Percentiles rank a stretch among this genome's conserved stretches.
phyloP scores from a whole-genome alignment of 2,113 vertebrate genomes.

The Psammodynastes pulverulentus region DNA sequence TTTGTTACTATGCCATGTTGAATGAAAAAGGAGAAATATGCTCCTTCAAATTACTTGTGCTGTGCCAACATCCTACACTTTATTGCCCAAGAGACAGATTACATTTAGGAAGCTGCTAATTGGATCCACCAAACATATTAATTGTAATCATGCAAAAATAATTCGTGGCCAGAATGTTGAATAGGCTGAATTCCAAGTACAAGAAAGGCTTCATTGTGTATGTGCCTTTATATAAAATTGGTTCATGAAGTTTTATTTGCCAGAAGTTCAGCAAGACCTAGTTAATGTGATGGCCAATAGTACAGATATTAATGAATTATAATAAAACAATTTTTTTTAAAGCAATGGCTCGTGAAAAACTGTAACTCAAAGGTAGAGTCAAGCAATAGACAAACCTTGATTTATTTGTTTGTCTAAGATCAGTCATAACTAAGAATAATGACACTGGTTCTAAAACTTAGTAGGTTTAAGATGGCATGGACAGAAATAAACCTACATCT shows the following conservation, averaged over 20 bases:
- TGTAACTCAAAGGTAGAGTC: conserved; percentile 3
- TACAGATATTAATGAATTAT: conserved; percentile 15
- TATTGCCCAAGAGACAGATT: conserved; percentile 1
- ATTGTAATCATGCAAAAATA: conserved; percentile 1
- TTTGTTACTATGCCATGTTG: not conserved
- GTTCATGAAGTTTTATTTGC: not conserved
- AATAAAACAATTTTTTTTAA: not conserved
- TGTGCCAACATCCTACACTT: not conserved
- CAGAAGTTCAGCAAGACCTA: not conserved
- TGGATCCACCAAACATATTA: not conserved
- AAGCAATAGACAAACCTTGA: conserved; percentile 8
- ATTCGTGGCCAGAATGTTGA: not conserved
- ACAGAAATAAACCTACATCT: not conserved
- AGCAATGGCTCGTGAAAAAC: not conserved
- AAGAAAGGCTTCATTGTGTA: conserved; percentile 8
- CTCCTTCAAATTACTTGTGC: not conserved
- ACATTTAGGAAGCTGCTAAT: conserved; percentile 8
- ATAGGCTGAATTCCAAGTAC: not conserved
- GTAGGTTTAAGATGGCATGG: not conserved
- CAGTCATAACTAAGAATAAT: conserved; percentile 13
- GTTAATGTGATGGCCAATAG: conserved; percentile 1
- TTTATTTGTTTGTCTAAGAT: conserved; percentile 23
- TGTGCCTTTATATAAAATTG: not conserved
- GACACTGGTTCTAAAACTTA: not conserved
- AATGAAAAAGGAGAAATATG: not conserved